Evolutionary conservation across 2,888 invertebrate species (phyloP).

Genomic region (Epiblema foenella): DNA sequence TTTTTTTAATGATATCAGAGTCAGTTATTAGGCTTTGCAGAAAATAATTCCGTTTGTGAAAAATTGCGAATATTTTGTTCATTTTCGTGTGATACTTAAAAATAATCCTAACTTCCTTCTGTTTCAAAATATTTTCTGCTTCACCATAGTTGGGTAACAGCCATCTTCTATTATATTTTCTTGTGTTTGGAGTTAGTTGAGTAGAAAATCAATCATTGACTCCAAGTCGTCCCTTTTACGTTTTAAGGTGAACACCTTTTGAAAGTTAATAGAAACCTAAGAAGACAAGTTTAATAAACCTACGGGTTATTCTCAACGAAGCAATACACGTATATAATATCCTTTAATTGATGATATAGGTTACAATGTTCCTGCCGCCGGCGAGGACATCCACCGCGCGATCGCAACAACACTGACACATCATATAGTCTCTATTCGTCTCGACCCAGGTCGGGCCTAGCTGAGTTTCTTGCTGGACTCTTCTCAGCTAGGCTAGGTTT

Average conservation of each 20-base stretch:
- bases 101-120: too few relatives aligned
- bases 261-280: not conserved
- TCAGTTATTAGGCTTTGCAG: too few relatives aligned
- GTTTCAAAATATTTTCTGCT: too few relatives aligned
- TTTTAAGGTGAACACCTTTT: not conserved
- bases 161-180: not conserved
- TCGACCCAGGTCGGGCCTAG: too few relatives aligned
- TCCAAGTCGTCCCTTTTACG: not conserved
- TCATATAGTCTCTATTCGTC: too few relatives aligned
- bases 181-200: not conserved
- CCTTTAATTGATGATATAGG: slow-evolving; percentile 20
- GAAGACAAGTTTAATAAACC: not conserved
- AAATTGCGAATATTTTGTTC: not conserved
- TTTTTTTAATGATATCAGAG: not conserved
- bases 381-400: too few relatives aligned
- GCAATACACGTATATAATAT: slow-evolving; percentile 1
- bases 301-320: slow-evolving; percentile 1
- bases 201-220: not conserved
- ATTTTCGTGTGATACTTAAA: too few relatives aligned
- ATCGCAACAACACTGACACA: too few relatives aligned
- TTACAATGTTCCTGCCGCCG: slow-evolving; percentile 29
- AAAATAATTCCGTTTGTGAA: not conserved
- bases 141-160: too few relatives aligned
- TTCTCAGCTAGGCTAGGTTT: too few relatives aligned
- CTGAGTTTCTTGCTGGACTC: too few relatives aligned